Percentiles rank a stretch among this genome's conserved stretches.
These are phyloP conservation scores for Chondrosia reniformis DNA, from an alignment of 37 sponge, comb jelly and placozoan genomes.

Conservation along the genomic window DNA sequence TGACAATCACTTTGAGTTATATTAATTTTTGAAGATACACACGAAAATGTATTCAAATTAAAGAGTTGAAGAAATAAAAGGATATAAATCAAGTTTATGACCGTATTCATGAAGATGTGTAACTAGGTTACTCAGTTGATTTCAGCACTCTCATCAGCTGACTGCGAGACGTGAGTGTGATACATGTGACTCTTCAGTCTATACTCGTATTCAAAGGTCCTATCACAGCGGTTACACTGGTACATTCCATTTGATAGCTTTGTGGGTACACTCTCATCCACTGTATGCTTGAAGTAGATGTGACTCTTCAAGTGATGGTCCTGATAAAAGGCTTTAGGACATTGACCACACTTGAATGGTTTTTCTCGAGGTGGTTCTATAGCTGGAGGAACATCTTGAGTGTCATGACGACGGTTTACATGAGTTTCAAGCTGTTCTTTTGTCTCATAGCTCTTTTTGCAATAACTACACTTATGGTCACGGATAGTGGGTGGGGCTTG, in stretches of 20 bases:
- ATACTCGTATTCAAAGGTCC: slow-evolving; percentile 3
- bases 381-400: not conserved
- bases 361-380: not conserved
- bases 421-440: not conserved
- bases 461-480: not conserved
- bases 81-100: not conserved
- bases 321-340: not conserved
- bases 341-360: not conserved
- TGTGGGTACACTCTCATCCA: not conserved
- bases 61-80: too few species aligned
- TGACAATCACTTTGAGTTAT: too few species aligned
- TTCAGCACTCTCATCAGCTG: too few species aligned
- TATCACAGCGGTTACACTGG: not conserved
- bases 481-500: too few species aligned
- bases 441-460: not conserved
- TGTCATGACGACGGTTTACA: not conserved
- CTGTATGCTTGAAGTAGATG: not conserved
- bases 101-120: not conserved
- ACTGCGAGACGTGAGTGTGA: slow-evolving; percentile 1
- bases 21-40: too few species aligned
- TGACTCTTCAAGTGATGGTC: not conserved
- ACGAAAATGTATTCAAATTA: too few species aligned
- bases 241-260: not conserved
- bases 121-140: too few species aligned
- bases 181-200: slow-evolving; percentile 4